Evolutionary conservation across 1,140 invertebrate species (phyloP), one percentile per base, ranked within the genome.

Genomic region (Pseudomyrmex concolor): DNA sequence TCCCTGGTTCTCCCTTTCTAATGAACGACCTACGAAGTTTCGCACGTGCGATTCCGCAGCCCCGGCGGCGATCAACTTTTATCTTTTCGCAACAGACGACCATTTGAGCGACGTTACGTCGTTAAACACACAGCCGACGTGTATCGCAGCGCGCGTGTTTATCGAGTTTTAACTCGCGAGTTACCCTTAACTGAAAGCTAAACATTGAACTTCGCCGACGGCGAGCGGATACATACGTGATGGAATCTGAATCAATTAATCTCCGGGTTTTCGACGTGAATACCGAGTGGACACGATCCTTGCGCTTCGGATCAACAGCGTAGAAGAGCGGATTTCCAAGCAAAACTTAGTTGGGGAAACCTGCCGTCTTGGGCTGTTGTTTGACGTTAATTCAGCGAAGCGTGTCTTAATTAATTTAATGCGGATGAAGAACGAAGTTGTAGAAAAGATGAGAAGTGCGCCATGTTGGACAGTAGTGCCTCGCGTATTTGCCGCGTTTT

Each of bases 1-100:
- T 22, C 3, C 76, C 48, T 2, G 2, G 15, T 2, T 80, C 34
- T 34, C 5, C 50, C 66, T 57, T 15, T 3, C 19, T 71, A 80
- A 80, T 57, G 76, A 80, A 50, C 66, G 54, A 80, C 70, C 66
- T 59, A 59, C 45, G 43, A 80, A 80, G 66, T 80, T 80, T 70
- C 54, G 34, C 63, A 78, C 50, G 63, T 19, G 74, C 51, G 34
- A 68, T 25, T 76, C 60, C 68, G 57, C 51, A 34, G 17, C 51
- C 15, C 9, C 17, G 2, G 4, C 34, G 34, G 34, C 34, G 34
- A 34, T 10, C 15, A 80, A 70, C 54, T 59, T 59, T 60, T 70
- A 12, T 10, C 51, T 66, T 63, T 76, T 57, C 51, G 76, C 54
- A 48, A 9, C 9, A 15, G 48, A n/a, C 63, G 64, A 70, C 5